Evolutionary conservation across 1,140 invertebrate species (phyloP).

Genomic region (Drosophila asahinai): DNA sequence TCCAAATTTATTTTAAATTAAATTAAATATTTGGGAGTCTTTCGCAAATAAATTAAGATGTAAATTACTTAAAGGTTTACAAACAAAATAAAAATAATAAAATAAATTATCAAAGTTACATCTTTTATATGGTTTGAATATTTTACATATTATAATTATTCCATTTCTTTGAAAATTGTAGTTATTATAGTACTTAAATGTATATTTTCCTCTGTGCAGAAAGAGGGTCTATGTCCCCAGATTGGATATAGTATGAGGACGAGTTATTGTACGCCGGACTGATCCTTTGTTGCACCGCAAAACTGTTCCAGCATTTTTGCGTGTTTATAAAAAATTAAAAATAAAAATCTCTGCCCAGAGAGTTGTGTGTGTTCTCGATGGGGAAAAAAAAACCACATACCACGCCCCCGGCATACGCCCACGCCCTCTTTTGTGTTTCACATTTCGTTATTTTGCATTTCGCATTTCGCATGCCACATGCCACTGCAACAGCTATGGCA

Average conservation of each 20-base stretch:
- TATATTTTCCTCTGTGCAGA: background rate
- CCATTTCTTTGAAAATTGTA: too few relatives aligned
- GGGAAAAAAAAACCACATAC: conserved; percentile 10
- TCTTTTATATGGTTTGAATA: too few relatives aligned
- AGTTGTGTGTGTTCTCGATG: conserved; percentile 12
- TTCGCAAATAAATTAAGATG: too few relatives aligned
- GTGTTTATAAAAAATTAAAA: conserved; percentile 80
- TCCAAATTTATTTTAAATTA: too few relatives aligned
- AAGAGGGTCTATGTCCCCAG: too few relatives aligned
- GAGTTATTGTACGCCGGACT: background rate
- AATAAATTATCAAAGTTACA: too few relatives aligned
- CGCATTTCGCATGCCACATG: conserved; percentile 22
- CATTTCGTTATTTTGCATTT: conserved; percentile 16
- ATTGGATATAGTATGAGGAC: background rate
- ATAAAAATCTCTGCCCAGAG: conserved; percentile 51
- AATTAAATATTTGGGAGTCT: too few relatives aligned
- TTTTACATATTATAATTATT: too few relatives aligned
- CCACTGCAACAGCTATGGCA: conserved; percentile 16
- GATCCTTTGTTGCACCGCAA: conserved; percentile 49
- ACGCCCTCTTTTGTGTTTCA: conserved; percentile 5
- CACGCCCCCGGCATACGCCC: conserved; percentile 14
- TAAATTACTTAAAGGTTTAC: too few relatives aligned
- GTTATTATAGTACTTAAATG: too few relatives aligned
- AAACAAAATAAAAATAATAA: too few relatives aligned
- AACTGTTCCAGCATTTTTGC: conserved; percentile 69